Base-by-base conservation (phyloP, 2,888 invertebrate species). In the Pristionchus mayeri region DNA sequence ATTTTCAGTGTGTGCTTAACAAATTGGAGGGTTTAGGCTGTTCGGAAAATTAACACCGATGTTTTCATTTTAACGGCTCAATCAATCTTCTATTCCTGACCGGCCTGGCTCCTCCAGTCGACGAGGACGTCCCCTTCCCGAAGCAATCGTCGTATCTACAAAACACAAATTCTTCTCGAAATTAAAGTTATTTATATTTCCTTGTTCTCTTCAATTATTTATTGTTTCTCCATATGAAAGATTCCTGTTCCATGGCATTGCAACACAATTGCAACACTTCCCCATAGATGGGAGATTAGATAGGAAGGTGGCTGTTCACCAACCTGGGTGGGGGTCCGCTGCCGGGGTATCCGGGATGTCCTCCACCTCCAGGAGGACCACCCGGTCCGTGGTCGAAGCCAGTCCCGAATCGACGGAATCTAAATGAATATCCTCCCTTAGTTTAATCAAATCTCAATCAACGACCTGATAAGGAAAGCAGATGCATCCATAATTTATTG, bases 341-440 rank as follows among this genome's bases (percentile, higher is more conserved):
- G 11, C 40, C 40, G 37, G 80, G 80, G 40, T 37, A 37, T 80
- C 80, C 80, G 37, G 40, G 40, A 57, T 80, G 44, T 57, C 80
- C 80, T 24, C 80, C 80, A 11, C 82, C 82, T 67, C 82, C 82
- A n/a, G 76, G 76, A 27, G 76, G 76, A 34, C 67, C 63, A n/a
- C 82, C 82, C 30, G 82, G 82, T 67, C 82, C 82, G 13, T 54
- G 16, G 54, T 82, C 82, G 67, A 82, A 82, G n/a, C 82, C 82
- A 2, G 48, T 50, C 0, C 54, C 54, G 57, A 80, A 80, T 54
- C 80, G 57, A 30, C 80, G 80, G 60, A 54, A 60, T 80, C 80
- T 57, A 27, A 44, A 44, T 44, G 13, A 44, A 44, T 44, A 44
- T 9, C 6, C 44, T 44, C 44, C 6, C 44, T 13, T 44, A 44